Evolutionary conservation across 53 echinoderm and acorn worm species (phyloP).

Genomic region (Stichopus horrens): DNA sequence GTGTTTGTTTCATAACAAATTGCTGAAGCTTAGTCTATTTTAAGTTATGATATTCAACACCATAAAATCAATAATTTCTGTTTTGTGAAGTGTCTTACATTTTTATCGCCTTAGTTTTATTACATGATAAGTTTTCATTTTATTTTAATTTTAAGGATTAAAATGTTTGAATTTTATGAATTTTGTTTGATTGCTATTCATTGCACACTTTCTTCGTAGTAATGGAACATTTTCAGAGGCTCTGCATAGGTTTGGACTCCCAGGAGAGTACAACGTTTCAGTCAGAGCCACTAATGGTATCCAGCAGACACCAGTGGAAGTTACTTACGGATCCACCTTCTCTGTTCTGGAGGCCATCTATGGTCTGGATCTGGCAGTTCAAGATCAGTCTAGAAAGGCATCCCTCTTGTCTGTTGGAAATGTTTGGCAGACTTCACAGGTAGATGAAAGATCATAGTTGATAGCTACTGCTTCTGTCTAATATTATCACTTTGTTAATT

Average conservation of each 20-base stretch:
- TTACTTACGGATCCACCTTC: constrained; percentile 47
- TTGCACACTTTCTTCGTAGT: constrained; percentile 8
- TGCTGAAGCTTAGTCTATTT: too few species aligned
- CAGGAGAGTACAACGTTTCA: constrained; percentile 63
- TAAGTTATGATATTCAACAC: too few species aligned
- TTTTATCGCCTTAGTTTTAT: too few species aligned
- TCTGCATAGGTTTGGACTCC: constrained; percentile 59
- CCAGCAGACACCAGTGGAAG: constrained; percentile 64
- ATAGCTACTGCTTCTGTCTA: not conserved
- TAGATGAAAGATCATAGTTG: not conserved
- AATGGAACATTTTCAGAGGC: constrained; percentile 70
- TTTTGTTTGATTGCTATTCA: too few species aligned
- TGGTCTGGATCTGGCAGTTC: constrained; percentile 44
- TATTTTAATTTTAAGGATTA: too few species aligned
- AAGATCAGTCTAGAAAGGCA: constrained; percentile 1
- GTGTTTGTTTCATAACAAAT: too few species aligned
- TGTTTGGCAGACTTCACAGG: constrained; percentile 43
- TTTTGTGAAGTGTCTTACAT: too few species aligned
- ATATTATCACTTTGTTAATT: too few species aligned
- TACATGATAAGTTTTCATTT: too few species aligned
- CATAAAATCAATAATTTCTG: too few species aligned
- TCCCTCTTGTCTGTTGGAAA: constrained; percentile 17
- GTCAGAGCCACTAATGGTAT: constrained; percentile 74
- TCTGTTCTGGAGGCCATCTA: constrained; percentile 52
- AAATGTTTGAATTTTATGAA: too few species aligned